Conservation (phyloP, 2,797 vertebrate genomes). For the Hemibagrus guttatus region DNA sequence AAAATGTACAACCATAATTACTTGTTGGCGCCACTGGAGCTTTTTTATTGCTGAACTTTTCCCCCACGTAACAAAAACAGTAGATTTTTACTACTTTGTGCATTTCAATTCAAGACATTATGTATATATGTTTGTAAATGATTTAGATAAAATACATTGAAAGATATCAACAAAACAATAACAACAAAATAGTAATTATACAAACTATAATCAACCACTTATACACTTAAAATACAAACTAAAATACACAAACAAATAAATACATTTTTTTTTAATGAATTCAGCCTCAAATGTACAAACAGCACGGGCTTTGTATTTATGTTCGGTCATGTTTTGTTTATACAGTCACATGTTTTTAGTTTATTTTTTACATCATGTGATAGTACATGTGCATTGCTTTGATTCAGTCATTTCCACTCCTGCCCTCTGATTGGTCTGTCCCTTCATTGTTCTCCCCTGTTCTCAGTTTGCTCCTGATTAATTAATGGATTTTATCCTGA, state of each 20-base stretch:
- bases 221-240: neutral
- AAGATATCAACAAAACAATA: no score
- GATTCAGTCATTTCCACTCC: neutral
- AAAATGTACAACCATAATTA: constrained; percentile 8
- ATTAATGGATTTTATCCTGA: neutral
- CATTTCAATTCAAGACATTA: neutral
- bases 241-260: neutral
- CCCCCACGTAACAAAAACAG: neutral
- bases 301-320: neutral
- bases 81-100: neutral
- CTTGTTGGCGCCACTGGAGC: neutral
- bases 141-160: neutral
- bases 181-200: neutral
- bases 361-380: neutral
- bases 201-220: neutral
- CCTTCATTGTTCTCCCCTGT: neutral
- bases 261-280: neutral
- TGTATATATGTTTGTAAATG: neutral
- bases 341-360: neutral
- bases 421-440: neutral
- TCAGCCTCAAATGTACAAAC: neutral
- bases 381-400: neutral
- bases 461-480: neutral
- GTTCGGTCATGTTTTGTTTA: neutral
- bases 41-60: constrained; percentile 19